phyloP scores from a whole-genome alignment of 2,113 vertebrate genomes.

The Mixornis gularis region DNA sequence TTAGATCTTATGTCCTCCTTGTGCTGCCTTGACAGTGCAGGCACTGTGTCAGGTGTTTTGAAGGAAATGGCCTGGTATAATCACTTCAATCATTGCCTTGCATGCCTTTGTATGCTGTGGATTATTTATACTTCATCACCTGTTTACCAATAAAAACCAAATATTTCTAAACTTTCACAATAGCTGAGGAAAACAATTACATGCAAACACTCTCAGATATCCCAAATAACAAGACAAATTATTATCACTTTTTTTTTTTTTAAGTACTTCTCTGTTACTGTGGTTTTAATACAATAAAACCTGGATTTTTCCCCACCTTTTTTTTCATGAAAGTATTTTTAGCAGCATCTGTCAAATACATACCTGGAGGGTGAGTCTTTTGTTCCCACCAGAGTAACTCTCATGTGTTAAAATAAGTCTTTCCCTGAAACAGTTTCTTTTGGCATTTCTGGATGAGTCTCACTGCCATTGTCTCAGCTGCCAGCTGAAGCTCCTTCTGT shows the following conservation, averaged over 20 bases:
- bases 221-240: background rate
- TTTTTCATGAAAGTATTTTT: slow-evolving; percentile 25
- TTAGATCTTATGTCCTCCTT: background rate
- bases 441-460: slow-evolving; percentile 4
- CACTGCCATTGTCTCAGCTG: slow-evolving; percentile 18
- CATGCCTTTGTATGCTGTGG: background rate
- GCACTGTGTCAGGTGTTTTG: background rate
- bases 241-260: background rate
- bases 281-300: background rate
- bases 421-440: background rate
- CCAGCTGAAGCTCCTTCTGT: background rate
- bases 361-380: slow-evolving; percentile 16
- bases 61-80: background rate
- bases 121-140: background rate
- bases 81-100: background rate
- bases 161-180: background rate
- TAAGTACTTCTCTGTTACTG: background rate
- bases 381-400: slow-evolving; percentile 35
- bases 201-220: background rate
- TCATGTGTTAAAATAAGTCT: slow-evolving; percentile 5
- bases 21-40: background rate
- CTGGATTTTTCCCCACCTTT: background rate
- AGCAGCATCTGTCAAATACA: slow-evolving; percentile 28
- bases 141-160: background rate
- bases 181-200: background rate